Percentiles rank a stretch among this genome's conserved stretches.
These are phyloP conservation scores for Itoplectis maculator DNA, from an alignment of 2,888 invertebrate genomes.

Conservation along the genomic window DNA sequence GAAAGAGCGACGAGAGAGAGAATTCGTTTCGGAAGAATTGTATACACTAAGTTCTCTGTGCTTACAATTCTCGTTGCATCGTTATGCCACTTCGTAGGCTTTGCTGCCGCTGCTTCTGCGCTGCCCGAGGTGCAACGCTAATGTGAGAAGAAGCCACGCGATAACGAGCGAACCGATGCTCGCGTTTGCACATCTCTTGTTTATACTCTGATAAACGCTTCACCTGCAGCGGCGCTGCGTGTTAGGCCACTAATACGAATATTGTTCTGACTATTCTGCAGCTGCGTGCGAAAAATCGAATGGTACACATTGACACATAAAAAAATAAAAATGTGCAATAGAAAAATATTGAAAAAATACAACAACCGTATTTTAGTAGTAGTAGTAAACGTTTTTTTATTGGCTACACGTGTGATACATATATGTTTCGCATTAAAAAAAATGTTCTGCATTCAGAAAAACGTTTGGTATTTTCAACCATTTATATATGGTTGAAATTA, in stretches of 20 bases:
- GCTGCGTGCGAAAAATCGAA: constrained; percentile 4
- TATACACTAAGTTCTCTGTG: constrained; percentile 8
- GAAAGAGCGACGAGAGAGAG: constrained; percentile 20
- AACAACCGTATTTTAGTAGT: too few species aligned
- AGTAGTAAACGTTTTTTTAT: too few species aligned
- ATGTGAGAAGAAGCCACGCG: constrained; percentile 53
- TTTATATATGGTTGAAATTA: too few species aligned
- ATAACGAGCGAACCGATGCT: constrained; percentile 62
- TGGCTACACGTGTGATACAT: too few species aligned
- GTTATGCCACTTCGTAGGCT: constrained; percentile 29
- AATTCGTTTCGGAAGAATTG: constrained; percentile 37
- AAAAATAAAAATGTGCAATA: too few species aligned
- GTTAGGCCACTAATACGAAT: constrained; percentile 14
- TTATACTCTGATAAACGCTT: constrained; percentile 49
- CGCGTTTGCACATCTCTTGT: constrained; percentile 57
- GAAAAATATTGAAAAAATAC: too few species aligned
- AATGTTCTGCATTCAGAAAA: too few species aligned
- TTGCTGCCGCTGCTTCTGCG: constrained; percentile 12
- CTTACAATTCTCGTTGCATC: constrained; percentile 31
- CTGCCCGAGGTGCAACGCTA: constrained; percentile 49
- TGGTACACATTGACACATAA: neutral
- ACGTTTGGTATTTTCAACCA: too few species aligned
- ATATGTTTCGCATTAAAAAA: too few species aligned
- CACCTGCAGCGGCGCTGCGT: constrained; percentile 20
- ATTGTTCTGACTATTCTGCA: neutral